Evolutionary conservation across 2,797 vertebrate genomes (phyloP).

Genomic region (Urophycis tenuis): DNA sequence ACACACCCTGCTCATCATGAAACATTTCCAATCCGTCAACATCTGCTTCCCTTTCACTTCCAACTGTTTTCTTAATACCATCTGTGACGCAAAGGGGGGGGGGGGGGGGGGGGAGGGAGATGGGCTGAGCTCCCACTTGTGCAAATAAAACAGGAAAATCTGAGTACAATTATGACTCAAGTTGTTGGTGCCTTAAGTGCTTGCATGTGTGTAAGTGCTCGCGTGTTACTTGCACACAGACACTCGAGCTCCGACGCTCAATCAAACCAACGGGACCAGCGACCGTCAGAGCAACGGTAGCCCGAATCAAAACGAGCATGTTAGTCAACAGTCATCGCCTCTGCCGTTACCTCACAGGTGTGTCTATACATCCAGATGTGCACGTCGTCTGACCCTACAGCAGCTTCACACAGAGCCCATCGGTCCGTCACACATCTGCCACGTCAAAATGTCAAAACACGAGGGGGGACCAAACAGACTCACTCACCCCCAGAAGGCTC

Average conservation of each 20-base stretch:
- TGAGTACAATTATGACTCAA: not conserved
- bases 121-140: too few species aligned
- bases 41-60: not conserved
- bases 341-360: too few species aligned
- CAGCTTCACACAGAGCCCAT: too few species aligned
- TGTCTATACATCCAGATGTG: too few species aligned
- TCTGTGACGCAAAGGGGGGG: not conserved
- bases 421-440: too few species aligned
- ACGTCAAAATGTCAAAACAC: too few species aligned
- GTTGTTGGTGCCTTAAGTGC: not conserved
- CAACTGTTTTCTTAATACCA: not conserved
- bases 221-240: not conserved
- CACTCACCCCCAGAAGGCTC: conserved; percentile 76
- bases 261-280: not conserved
- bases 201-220: conserved; percentile 1
- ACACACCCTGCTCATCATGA: not conserved
- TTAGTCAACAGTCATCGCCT: not conserved
- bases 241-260: conserved; percentile 3
- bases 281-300: conserved; percentile 16
- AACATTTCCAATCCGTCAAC: not conserved
- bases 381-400: too few species aligned
- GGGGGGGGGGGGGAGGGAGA: too few species aligned
- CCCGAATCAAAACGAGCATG: not conserved
- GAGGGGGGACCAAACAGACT: too few species aligned
- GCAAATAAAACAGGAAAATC: not conserved